Percentiles rank a stretch among this genome's conserved stretches.
Conservation (phyloP, 2,888 invertebrate species). For the Nezara viridula region DNA sequence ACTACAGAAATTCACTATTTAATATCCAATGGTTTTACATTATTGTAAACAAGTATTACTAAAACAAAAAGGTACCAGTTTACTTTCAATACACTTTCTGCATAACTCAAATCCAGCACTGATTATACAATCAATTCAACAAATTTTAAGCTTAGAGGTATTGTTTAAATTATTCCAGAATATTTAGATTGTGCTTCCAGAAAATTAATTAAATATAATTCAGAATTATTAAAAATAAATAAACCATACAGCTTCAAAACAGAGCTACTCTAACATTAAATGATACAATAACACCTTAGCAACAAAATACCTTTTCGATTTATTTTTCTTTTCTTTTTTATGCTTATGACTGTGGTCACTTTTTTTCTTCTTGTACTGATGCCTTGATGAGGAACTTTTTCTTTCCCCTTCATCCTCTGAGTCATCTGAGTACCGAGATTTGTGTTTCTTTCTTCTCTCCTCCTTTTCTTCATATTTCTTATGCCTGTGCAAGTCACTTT, state of each 20-base stretch:
- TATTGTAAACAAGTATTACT: no score
- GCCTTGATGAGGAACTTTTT: not conserved
- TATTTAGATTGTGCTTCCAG: not conserved
- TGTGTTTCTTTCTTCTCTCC: constrained; percentile 41
- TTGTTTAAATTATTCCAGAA: not conserved
- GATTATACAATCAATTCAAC: not conserved
- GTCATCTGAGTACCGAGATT: constrained; percentile 3
- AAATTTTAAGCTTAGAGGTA: not conserved
- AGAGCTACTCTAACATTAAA: no score
- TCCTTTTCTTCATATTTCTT: constrained; percentile 43
- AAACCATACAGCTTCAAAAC: not conserved
- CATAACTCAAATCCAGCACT: not conserved
- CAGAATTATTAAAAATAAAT: no score
- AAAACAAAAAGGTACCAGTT: no score
- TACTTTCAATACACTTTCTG: no score
- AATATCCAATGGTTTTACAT: no score
- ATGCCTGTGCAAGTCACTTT: not conserved
- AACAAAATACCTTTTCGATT: not conserved
- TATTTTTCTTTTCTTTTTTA: constrained; percentile 54
- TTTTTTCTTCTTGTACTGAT: constrained; percentile 33
- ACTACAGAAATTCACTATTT: no score
- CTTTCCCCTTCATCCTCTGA: constrained; percentile 8
- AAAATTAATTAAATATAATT: not conserved
- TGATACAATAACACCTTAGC: not conserved
- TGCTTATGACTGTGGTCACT: constrained; percentile 9